phyloP scores from a whole-genome alignment of 2,888 invertebrate genomes.

The Macrophya alboannulata region DNA sequence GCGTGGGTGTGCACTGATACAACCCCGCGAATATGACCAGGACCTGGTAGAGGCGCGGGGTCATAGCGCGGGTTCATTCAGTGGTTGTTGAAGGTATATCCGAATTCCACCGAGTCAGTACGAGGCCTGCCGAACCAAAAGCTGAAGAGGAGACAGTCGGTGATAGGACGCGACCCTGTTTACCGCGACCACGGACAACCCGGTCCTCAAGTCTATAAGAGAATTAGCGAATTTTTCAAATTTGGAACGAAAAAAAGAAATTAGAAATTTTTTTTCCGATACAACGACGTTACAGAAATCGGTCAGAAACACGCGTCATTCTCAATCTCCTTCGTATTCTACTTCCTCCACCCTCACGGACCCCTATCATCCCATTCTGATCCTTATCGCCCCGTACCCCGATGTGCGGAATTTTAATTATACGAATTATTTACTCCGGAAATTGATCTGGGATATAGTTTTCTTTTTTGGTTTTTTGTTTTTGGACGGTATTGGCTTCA shows the following conservation, averaged over 20 bases:
- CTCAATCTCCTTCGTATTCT: background rate
- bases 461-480: too few relatives aligned
- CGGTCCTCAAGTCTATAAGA: background rate
- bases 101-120: conserved; percentile 57
- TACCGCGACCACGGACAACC: conserved; percentile 60
- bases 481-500: background rate
- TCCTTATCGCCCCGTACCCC: background rate
- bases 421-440: background rate
- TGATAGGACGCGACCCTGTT: conserved; percentile 63
- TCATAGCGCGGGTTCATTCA: conserved; percentile 75
- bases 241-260: background rate
- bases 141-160: conserved; percentile 60
- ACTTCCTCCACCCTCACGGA: background rate
- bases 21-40: conserved; percentile 36
- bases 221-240: background rate
- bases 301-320: background rate
- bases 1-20: background rate
- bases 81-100: conserved; percentile 61
- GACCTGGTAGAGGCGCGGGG: conserved; percentile 61
- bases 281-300: background rate
- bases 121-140: conserved; percentile 46
- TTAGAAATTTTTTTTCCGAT: background rate
- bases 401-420: background rate
- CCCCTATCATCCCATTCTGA: background rate
- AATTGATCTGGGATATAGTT: background rate